Evolutionary conservation across 37 sponge, comb jelly and placozoan genomes (phyloP).

Genomic region (Corticium candelabrum): DNA sequence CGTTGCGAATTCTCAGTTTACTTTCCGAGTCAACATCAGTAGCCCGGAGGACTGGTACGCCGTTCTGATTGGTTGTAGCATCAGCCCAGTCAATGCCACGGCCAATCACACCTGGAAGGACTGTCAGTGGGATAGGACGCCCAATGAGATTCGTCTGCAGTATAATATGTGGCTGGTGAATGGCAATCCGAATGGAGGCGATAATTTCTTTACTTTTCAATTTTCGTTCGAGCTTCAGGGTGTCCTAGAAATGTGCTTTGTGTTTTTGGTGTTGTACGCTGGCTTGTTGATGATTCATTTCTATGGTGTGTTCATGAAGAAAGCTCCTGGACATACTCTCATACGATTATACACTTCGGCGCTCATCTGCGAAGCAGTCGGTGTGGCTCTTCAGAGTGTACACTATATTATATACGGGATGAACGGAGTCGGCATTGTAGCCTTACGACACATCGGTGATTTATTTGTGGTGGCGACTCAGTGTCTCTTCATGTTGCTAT

Average conservation of each 20-base stretch:
- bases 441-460: conserved; percentile 22
- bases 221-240: conserved; percentile 43
- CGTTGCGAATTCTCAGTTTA: background rate
- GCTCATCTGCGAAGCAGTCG: conserved; percentile 14
- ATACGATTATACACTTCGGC: conserved; percentile 26
- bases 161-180: conserved; percentile 44
- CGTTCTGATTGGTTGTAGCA: background rate
- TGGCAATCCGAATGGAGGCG: conserved; percentile 2
- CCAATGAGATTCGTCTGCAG: background rate
- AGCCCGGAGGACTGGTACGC: background rate
- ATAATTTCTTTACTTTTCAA: conserved; percentile 30
- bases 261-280: conserved; percentile 27
- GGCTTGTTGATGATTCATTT: conserved; percentile 22
- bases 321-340: conserved; percentile 12
- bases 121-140: conserved; percentile 11
- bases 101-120: background rate
- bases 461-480: conserved; percentile 26
- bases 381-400: conserved; percentile 14
- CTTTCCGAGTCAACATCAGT: background rate
- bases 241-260: conserved; percentile 12
- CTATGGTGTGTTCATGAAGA: background rate
- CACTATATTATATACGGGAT: conserved; percentile 37
- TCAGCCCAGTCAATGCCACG: background rate
- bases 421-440: conserved; percentile 32
- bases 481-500: conserved; percentile 48